phyloP scores from a whole-genome alignment of 2,888 invertebrate species.

The Salticus scenicus region DNA sequence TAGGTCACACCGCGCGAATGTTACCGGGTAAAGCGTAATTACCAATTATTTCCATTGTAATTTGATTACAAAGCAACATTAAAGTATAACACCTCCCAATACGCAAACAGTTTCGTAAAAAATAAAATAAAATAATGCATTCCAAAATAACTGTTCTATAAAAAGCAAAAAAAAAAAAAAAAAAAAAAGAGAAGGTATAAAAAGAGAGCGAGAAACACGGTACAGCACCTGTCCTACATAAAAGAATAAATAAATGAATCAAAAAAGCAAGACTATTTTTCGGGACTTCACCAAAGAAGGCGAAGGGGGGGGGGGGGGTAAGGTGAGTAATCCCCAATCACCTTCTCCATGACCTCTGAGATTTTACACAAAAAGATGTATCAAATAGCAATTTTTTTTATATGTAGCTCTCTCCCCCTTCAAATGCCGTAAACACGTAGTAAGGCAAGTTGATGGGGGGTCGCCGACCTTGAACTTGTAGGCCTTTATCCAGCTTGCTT shows the following conservation, averaged over 20 bases:
- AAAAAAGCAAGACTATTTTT: background rate
- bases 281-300: too few relatives aligned
- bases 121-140: too few relatives aligned
- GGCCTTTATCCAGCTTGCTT: constrained; percentile 24
- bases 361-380: constrained; percentile 29
- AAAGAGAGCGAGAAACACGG: background rate
- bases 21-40: too few relatives aligned
- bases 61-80: too few relatives aligned
- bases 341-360: constrained; percentile 41
- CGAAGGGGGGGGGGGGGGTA: too few relatives aligned
- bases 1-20: too few relatives aligned
- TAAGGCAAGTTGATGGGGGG: constrained; percentile 34
- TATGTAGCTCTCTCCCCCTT: constrained; percentile 9
- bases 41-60: too few relatives aligned
- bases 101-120: too few relatives aligned
- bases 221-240: background rate
- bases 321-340: background rate
- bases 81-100: too few relatives aligned
- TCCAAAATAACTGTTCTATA: too few relatives aligned
- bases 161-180: too few relatives aligned
- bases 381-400: constrained; percentile 37
- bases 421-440: constrained; percentile 62
- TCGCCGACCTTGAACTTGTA: constrained; percentile 60
- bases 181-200: too few relatives aligned
- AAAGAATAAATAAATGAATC: background rate